Evolutionary conservation across 2,113 vertebrate genomes (phyloP), one percentile per base, ranked within the genome.

Genomic region (Tringa solitaria): DNA sequence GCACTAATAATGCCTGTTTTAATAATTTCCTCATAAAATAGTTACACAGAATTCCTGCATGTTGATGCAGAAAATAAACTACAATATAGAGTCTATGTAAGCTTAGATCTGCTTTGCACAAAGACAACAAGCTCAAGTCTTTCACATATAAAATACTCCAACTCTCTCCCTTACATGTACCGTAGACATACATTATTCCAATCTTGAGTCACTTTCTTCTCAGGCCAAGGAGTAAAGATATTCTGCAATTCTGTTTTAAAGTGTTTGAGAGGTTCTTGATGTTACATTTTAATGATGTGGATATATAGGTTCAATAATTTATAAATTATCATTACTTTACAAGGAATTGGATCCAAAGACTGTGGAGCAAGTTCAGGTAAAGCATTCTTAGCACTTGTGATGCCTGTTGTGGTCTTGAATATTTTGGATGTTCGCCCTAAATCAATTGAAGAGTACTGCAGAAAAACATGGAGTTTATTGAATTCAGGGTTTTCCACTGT

Each of bases 331-430:
- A n/a, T 53, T 59, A 28, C 14, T 74, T 84, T 57, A 59, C 37
- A 63, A 70, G 59, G 32, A 1, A 6, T 23, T 75, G 23, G 3
- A 56, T 60, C 20, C n/a, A 64, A 89, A 85, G 27, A 22, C 27
- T 89, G 84, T 64, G 37, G 30, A 48, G 21, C 6, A 45, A 19
- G 7, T 72, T 79, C 23, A 91, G 37, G 12, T 46, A 46, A 17
- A 59, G 8, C 17, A 17, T 43, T 70, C 28, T 72, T 65, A 50
- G 30, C 2, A 5, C 12, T 76, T 0, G 0, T 57, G 33, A 10
- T 0, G 4, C 6, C 19, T 65, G 18, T 14, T 41, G 7, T 16
- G 4, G 6, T 77, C 46, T 80, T 80, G 63, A 79, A 39, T 59
- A 3, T 46, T 81, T 79, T 72, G 86, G 23, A 15, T 21, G 69